These are phyloP conservation scores for Gymnocypris eckloni DNA, from an alignment of 2,797 vertebrate species.

Conservation along the genomic window DNA sequence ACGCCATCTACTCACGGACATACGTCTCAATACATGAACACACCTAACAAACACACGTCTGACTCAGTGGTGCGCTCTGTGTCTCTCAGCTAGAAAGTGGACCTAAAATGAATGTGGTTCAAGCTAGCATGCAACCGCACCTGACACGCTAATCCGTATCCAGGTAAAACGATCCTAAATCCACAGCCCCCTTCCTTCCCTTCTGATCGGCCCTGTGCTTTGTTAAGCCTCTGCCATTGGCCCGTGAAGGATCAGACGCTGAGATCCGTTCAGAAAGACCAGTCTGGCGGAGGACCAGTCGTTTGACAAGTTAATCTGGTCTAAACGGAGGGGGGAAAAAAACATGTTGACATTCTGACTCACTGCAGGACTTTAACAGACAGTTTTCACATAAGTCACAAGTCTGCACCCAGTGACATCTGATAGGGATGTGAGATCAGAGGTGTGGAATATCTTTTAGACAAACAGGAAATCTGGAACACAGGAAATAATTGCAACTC, in stretches of 20 bases:
- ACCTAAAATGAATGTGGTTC: slow-evolving; percentile 37
- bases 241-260: slow-evolving; percentile 78
- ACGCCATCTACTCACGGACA: neutral
- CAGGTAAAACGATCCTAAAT: slow-evolving; percentile 85
- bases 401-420: slow-evolving; percentile 35
- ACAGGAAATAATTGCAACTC: neutral
- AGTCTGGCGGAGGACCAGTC: slow-evolving; percentile 78
- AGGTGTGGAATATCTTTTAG: slow-evolving; percentile 27
- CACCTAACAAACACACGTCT: neutral
- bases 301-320: slow-evolving; percentile 85
- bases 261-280: slow-evolving; percentile 80
- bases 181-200: slow-evolving; percentile 70
- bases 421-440: slow-evolving; percentile 47
- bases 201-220: slow-evolving; percentile 46
- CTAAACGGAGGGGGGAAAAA: slow-evolving; percentile 61
- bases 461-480: slow-evolving; percentile 3
- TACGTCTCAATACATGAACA: neutral
- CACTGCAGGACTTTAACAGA: slow-evolving; percentile 58
- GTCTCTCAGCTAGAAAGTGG: neutral
- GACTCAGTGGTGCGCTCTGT: neutral
- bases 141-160: slow-evolving; percentile 79
- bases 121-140: slow-evolving; percentile 77
- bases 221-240: slow-evolving; percentile 78
- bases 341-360: slow-evolving; percentile 69
- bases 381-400: slow-evolving; percentile 46